Evolutionary conservation across 1,140 invertebrate species (phyloP).

Genomic region (Drosophila cardini): DNA sequence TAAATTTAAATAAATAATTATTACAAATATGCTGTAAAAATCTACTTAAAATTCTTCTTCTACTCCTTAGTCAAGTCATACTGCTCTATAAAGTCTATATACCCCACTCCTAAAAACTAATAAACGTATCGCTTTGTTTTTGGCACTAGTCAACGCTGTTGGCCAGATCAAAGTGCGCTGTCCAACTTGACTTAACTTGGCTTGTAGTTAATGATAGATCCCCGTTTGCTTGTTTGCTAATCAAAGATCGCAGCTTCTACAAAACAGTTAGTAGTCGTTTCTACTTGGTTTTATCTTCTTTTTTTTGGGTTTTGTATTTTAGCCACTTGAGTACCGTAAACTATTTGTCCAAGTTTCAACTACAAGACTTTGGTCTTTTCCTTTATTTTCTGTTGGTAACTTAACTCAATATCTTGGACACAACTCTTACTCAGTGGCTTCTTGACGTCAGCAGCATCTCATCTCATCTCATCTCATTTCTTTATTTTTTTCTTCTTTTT

Average conservation of each 20-base stretch:
- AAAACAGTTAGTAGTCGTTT: conserved; percentile 70
- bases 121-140: conserved; percentile 33
- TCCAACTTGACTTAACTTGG: conserved; percentile 29
- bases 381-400: conserved; percentile 22
- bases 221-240: conserved; percentile 65
- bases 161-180: conserved; percentile 54
- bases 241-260: conserved; percentile 65
- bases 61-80: neutral
- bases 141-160: conserved; percentile 39
- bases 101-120: neutral
- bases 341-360: conserved; percentile 76
- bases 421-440: neutral
- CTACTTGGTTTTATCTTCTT: neutral
- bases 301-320: conserved; percentile 12
- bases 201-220: conserved; percentile 69
- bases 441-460: conserved; percentile 67
- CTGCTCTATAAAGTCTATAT: neutral
- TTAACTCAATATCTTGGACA: neutral
- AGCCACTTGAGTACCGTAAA: conserved; percentile 70
- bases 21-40: too few relatives aligned
- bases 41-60: neutral
- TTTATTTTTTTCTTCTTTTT: too few relatives aligned
- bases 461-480: too few relatives aligned
- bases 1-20: too few relatives aligned
- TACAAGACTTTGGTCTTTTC: conserved; percentile 54